Conservation (phyloP, 2,113 vertebrate genomes). For the Natator depressus region DNA sequence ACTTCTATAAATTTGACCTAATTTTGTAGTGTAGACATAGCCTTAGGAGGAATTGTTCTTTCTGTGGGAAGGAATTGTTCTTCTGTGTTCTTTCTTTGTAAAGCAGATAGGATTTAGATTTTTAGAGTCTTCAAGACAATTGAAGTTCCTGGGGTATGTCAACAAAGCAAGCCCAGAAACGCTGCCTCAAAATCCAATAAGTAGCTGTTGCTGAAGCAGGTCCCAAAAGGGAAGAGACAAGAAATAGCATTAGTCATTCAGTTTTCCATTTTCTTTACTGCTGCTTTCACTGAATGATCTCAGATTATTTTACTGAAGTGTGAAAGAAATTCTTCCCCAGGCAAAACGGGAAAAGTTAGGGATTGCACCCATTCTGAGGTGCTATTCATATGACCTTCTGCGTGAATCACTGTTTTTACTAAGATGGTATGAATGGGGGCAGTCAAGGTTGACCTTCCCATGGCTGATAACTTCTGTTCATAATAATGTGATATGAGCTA, state of each 20-base stretch:
- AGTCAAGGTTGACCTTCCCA: background rate
- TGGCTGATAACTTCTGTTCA: rapidly evolving
- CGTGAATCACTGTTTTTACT: background rate
- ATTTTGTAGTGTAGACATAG: too few species aligned
- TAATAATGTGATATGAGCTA: background rate
- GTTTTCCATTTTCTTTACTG: background rate
- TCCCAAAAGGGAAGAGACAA: background rate
- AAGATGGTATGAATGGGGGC: background rate
- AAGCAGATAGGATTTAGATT: background rate
- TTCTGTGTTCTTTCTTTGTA: background rate
- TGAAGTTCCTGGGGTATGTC: background rate
- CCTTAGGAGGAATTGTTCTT: too few species aligned
- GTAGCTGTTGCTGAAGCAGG: background rate
- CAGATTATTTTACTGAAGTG: background rate
- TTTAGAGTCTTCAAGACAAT: background rate
- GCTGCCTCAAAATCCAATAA: background rate
- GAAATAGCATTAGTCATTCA: background rate
- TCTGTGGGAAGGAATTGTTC: background rate
- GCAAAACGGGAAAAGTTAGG: rapidly evolving
- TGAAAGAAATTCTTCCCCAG: background rate
- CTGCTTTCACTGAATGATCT: background rate
- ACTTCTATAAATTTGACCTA: too few species aligned
- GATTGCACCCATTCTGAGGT: rapidly evolving
- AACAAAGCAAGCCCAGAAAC: background rate
- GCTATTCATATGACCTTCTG: background rate